Percentiles rank a stretch among this genome's conserved stretches.
Evolutionary conservation across 2,888 invertebrate species (phyloP).

Genomic region (Lepidocyrtinus sp.): DNA sequence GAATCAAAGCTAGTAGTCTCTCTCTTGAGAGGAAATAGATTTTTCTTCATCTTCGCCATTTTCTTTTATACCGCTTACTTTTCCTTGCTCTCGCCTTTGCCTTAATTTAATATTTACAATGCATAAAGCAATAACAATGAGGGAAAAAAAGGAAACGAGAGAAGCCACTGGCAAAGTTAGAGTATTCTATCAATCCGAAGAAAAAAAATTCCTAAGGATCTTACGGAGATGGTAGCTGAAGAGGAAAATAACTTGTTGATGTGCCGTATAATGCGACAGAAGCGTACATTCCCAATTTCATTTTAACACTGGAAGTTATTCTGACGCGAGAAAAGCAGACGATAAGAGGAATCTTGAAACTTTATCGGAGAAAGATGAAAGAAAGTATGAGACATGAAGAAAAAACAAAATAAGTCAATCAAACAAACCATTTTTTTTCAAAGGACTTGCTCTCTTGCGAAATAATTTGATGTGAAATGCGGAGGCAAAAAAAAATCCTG

Average conservation of each 20-base stretch:
- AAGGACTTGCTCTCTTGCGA: not conserved
- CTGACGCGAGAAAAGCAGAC: not conserved
- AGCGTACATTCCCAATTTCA: not conserved
- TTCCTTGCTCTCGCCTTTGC: not conserved
- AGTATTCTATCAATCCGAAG: not conserved
- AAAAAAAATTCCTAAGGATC: not conserved
- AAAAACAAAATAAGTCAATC: slow-evolving; percentile 29
- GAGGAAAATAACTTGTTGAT: slow-evolving; percentile 32
- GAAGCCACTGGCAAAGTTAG: slow-evolving; percentile 23
- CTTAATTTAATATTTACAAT: slow-evolving; percentile 36
- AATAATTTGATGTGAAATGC: not conserved
- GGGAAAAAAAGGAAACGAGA: not conserved
- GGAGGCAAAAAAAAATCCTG: not conserved
- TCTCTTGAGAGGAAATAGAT: slow-evolving; percentile 45
- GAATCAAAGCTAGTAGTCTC: not conserved
- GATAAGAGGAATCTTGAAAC: slow-evolving; percentile 51
- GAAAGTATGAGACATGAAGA: not conserved
- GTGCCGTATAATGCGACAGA: not conserved
- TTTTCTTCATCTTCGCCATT: slow-evolving; percentile 9
- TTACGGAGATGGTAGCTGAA: slow-evolving; percentile 7
- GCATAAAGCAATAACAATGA: slow-evolving; percentile 33
- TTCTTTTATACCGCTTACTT: too few species aligned
- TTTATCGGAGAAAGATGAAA: slow-evolving; percentile 26
- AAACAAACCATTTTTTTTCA: not conserved
- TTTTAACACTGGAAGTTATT: not conserved